Conservation (phyloP, 2,797 vertebrate species). For the Paramormyrops hopkinsi region DNA sequence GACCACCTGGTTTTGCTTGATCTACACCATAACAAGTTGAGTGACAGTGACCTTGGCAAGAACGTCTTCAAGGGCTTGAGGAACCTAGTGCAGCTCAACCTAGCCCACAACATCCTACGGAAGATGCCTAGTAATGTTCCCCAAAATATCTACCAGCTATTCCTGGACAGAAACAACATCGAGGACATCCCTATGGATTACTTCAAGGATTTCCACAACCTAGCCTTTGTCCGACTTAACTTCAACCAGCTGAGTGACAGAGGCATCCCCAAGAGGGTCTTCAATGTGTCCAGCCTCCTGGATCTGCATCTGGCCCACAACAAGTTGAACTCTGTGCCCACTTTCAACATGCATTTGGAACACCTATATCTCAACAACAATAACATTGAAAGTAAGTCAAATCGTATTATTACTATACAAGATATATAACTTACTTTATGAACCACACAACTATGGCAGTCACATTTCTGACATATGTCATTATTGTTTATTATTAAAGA, state of each 20-base stretch:
- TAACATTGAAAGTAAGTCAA: constrained; percentile 81
- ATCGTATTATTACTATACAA: neutral
- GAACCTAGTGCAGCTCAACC: constrained; percentile 88
- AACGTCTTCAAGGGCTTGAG: constrained; percentile 86
- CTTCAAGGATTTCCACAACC: constrained; percentile 76
- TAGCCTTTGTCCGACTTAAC: constrained; percentile 87
- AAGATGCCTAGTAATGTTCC: constrained; percentile 88
- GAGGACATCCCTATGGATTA: constrained; percentile 78
- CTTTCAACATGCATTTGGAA: constrained; percentile 78
- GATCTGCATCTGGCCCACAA: constrained; percentile 92
- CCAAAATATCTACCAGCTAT: constrained; percentile 76
- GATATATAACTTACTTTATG: neutral
- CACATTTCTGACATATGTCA: neutral
- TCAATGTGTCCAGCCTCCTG: constrained; percentile 84
- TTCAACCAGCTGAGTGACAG: constrained; percentile 87
- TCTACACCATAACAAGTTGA: constrained; percentile 80
- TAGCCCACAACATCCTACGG: constrained; percentile 81
- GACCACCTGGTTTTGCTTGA: constrained; percentile 81
- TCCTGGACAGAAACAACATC: constrained; percentile 87
- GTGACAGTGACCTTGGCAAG: constrained; percentile 73
- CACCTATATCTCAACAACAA: constrained; percentile 96
- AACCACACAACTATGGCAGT: neutral
- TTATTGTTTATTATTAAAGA: neutral
- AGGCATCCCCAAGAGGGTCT: constrained; percentile 81
- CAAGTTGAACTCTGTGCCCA: constrained; percentile 74